A percentile compares a stretch with the other conserved stretches of the same genome.
Conservation (phyloP, 2,797 vertebrate genomes). For the Onychomys arenicola region DNA sequence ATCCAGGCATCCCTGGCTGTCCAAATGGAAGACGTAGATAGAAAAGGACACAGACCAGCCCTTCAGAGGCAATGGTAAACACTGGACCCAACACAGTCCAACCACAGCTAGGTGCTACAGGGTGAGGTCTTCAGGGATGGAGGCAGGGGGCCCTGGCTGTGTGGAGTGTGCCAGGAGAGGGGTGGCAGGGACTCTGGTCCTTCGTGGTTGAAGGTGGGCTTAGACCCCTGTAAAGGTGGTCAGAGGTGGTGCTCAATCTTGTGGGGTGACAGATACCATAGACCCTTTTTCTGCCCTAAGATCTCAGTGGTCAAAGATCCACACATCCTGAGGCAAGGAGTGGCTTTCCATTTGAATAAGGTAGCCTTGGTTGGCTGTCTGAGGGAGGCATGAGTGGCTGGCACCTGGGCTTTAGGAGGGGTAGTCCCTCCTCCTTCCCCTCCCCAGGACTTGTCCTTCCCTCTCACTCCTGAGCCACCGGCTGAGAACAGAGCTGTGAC, state of each 20-base stretch:
- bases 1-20: neutral
- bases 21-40: neutral
- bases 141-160: neutral
- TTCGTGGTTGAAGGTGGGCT: neutral
- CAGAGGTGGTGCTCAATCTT: neutral
- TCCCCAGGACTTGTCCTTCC: neutral
- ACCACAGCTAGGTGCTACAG: neutral
- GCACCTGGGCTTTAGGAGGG: neutral
- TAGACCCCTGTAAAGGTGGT: neutral
- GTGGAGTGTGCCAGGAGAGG: no score
- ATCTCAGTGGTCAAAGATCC: neutral
- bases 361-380: neutral
- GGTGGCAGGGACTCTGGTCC: neutral
- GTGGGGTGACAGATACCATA: rapidly evolving
- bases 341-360: neutral
- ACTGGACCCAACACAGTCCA: rapidly evolving
- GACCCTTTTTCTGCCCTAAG: neutral
- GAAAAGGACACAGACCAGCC: neutral
- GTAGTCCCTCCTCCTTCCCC: neutral
- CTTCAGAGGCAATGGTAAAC: rapidly evolving
- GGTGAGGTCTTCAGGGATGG: neutral
- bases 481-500: conserved; percentile 79
- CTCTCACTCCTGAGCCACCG: neutral
- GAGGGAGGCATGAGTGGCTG: rapidly evolving
- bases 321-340: neutral